phyloP scores from a whole-genome alignment of 1,140 invertebrate species.

The Panagrolaimus sp. region DNA sequence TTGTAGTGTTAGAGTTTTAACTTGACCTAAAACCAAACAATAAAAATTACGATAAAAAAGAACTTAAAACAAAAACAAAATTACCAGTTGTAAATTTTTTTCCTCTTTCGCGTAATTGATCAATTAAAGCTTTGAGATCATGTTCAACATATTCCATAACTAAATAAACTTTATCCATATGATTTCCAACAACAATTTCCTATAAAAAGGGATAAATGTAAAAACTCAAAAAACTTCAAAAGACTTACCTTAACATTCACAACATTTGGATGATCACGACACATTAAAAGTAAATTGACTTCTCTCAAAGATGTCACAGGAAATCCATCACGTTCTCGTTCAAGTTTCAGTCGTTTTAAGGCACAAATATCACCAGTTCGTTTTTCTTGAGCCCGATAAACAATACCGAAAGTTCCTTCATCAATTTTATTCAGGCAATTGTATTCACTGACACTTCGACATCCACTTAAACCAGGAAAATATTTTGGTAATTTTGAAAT shows the following conservation, averaged over 20 bases:
- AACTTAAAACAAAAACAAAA: too few species aligned
- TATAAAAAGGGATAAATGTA: conserved; percentile 38
- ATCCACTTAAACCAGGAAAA: conserved; percentile 65
- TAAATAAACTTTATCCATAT: conserved; percentile 99
- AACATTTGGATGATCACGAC: conserved; percentile 87
- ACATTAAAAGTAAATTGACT: conserved; percentile 93
- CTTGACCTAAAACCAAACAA: conserved; percentile 66
- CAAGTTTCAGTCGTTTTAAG: conserved; percentile 96
- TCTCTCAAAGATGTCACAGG: conserved; percentile 96
- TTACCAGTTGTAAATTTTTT: conserved; percentile 72
- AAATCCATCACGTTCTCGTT: conserved; percentile 98
- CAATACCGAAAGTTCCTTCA: conserved; percentile 92
- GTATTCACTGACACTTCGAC: conserved; percentile 95
- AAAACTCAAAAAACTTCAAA: conserved; percentile 16
- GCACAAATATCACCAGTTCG: conserved; percentile 95
- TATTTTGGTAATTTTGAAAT: conserved; percentile 46
- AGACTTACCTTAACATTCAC: conserved; percentile 75
- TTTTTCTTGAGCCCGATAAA: conserved; percentile 90
- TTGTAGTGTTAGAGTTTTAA: conserved; percentile 91
- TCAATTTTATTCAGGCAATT: conserved; percentile 92
- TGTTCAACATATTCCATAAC: conserved; percentile 99
- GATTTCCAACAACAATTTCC: conserved; percentile 97
- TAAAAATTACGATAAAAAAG: too few species aligned
- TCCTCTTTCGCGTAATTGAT: conserved; percentile 76
- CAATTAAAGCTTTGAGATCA: conserved; percentile 94